Evolutionary conservation across 2,797 vertebrate species (phyloP).

Genomic region (Hydrolagus colliei): DNA sequence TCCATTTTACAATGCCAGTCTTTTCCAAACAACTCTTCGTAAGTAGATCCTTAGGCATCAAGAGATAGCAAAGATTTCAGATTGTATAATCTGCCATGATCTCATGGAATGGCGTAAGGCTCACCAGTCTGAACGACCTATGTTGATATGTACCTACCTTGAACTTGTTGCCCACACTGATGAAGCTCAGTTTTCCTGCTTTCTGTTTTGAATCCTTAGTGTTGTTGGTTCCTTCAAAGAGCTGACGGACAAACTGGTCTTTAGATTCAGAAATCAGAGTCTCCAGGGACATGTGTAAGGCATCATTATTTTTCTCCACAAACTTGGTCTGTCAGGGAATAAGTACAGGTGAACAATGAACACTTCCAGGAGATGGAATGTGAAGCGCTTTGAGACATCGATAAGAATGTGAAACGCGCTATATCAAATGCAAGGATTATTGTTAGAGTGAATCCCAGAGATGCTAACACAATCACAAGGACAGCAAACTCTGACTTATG

Average conservation of each 20-base stretch:
- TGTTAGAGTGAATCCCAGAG: no score
- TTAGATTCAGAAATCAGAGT: conserved; percentile 86
- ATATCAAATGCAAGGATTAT: no score
- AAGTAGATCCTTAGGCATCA: no score
- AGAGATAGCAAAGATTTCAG: no score
- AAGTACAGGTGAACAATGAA: not conserved
- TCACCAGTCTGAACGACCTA: no score
- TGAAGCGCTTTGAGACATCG: no score
- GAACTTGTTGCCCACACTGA: conserved; percentile 96
- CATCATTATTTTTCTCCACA: conserved; percentile 97
- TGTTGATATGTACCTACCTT: conserved; percentile 63
- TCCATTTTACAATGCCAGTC: not conserved
- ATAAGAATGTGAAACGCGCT: no score
- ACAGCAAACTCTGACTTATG: no score
- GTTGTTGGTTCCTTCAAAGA: conserved; percentile 81
- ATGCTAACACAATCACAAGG: no score
- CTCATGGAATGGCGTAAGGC: no score
- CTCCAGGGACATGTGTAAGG: conserved; percentile 89
- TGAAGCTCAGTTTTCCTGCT: conserved; percentile 91
- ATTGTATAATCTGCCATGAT: no score
- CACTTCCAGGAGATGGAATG: not conserved
- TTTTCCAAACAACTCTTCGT: not conserved
- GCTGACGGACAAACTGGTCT: conserved; percentile 76
- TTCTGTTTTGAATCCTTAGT: conserved; percentile 84
- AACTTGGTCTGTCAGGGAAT: conserved; percentile 69